phyloP scores from a whole-genome alignment of 2,888 invertebrate species.

The Papilio elwesi region DNA sequence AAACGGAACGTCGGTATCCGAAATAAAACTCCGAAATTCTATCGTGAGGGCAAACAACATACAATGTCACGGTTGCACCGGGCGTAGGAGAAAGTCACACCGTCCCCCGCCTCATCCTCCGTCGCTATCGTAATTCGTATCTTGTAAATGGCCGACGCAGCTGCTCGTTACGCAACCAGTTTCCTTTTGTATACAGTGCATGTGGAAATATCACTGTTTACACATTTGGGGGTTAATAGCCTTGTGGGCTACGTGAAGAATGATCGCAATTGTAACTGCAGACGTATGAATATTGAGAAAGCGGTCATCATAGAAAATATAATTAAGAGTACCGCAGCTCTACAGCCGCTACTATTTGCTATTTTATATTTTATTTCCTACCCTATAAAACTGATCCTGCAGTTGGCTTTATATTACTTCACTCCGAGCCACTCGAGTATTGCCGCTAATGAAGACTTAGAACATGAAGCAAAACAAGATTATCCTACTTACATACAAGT shows the following conservation, averaged over 20 bases:
- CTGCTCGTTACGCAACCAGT: conserved; percentile 44
- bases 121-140: conserved; percentile 48
- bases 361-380: neutral
- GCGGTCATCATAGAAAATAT: neutral
- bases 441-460: neutral
- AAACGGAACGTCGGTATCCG: conserved; percentile 17
- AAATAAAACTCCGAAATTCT: conserved; percentile 34
- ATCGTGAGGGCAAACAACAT: conserved; percentile 50
- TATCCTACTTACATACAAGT: neutral
- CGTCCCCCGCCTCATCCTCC: neutral
- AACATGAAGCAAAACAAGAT: conserved; percentile 3
- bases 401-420: neutral
- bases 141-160: conserved; percentile 42
- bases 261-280: neutral
- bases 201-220: conserved; percentile 20
- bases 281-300: conserved; percentile 2
- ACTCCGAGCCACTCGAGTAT: neutral
- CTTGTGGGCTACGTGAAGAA: conserved; percentile 11
- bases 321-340: neutral
- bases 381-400: neutral
- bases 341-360: neutral
- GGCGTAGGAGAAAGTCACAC: conserved; percentile 57
- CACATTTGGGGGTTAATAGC: conserved; percentile 14
- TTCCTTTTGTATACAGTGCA: conserved; percentile 16
- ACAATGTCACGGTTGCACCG: conserved; percentile 58